These are phyloP conservation scores for Celastrina argiolus DNA, from an alignment of 2,888 invertebrate genomes.

Conservation along the genomic window DNA sequence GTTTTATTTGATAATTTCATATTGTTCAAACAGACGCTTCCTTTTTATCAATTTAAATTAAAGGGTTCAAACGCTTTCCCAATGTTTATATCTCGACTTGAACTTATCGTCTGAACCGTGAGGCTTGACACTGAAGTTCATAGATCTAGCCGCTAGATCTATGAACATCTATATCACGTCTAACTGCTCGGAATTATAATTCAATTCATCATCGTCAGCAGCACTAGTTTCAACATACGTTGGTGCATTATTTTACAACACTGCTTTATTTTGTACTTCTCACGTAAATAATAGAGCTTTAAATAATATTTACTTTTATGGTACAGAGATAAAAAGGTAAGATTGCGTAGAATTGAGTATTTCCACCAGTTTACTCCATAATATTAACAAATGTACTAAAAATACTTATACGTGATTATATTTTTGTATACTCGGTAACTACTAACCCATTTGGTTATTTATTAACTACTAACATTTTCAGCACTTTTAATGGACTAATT, in stretches of 20 bases:
- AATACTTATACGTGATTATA: background rate
- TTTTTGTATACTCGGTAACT: background rate
- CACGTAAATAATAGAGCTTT: background rate
- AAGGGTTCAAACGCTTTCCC: no score
- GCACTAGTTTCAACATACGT: background rate
- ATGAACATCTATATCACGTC: no score
- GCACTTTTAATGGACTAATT: background rate
- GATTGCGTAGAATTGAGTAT: background rate
- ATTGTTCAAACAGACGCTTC: no score
- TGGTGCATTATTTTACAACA: background rate
- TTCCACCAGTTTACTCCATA: no score
- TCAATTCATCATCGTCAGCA: background rate
- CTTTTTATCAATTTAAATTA: no score
- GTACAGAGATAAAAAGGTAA: background rate
- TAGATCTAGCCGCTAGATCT: no score
- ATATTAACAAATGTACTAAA: background rate
- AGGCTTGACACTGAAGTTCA: no score
- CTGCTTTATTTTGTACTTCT: constrained; percentile 9
- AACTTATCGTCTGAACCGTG: no score
- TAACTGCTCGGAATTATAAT: no score
- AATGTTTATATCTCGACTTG: no score
- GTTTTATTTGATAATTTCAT: no score
- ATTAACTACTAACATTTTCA: background rate
- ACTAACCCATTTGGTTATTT: background rate
- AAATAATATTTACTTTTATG: background rate